phyloP scores from a whole-genome alignment of 2,113 vertebrate species.

The Ceyx melanurus region DNA sequence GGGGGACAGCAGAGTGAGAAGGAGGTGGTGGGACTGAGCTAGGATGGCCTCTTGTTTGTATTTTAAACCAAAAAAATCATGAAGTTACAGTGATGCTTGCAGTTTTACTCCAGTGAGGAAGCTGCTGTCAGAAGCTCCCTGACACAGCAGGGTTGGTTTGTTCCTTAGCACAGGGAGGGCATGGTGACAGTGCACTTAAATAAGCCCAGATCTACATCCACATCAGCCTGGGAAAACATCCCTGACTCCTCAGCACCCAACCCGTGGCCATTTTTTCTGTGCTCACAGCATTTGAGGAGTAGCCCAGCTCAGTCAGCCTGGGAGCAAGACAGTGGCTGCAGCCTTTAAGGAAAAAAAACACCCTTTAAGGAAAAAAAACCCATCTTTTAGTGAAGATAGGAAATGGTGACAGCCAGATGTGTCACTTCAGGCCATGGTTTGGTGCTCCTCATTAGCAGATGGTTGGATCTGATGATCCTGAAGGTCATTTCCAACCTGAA shows the following conservation, averaged over 20 bases:
- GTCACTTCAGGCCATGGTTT: no score
- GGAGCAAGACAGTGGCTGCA: not conserved
- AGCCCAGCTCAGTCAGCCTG: not conserved
- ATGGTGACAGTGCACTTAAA: not conserved
- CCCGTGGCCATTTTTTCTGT: accelerated
- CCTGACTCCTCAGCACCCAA: not conserved
- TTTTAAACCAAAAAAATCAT: not conserved
- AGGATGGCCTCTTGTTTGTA: not conserved
- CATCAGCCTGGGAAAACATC: not conserved
- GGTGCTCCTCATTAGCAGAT: no score
- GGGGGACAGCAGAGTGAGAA: not conserved
- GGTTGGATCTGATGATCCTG: no score
- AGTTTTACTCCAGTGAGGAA: not conserved
- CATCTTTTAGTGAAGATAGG: not conserved
- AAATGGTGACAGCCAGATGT: no score
- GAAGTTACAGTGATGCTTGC: not conserved
- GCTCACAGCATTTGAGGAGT: not conserved
- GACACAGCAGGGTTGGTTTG: not conserved
- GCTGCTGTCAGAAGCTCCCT: not conserved
- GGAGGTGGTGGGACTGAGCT: not conserved
- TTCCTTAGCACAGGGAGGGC: not conserved
- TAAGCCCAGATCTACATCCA: not conserved
- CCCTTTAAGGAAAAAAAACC: not conserved
- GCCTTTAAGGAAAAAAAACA: not conserved
- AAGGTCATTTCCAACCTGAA: no score